Evolutionary conservation across 2,888 invertebrate genomes (phyloP).

Genomic region (Harpagoxenus sublaevis): DNA sequence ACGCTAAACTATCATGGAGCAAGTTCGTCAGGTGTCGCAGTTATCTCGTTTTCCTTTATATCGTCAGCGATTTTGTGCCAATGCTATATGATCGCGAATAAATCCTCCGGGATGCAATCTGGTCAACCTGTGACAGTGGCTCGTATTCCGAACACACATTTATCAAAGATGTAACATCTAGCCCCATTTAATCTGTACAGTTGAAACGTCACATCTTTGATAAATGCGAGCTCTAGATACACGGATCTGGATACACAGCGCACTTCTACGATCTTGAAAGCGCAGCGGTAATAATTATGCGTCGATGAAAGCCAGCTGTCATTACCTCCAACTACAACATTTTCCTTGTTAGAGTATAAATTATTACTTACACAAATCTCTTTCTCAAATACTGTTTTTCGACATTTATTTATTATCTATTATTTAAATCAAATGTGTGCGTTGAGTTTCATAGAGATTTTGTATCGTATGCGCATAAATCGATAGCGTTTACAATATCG

Average conservation of each 20-base stretch:
- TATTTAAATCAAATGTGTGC: neutral
- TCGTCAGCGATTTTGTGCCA: conserved; percentile 45
- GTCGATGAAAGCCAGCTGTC: conserved; percentile 29
- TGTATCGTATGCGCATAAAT: neutral
- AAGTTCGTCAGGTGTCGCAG: neutral
- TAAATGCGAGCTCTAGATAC: conserved; percentile 62
- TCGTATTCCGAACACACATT: conserved; percentile 60
- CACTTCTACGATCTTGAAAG: conserved; percentile 31
- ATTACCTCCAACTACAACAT: neutral
- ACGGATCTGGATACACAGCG: conserved; percentile 13
- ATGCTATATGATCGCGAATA: conserved; percentile 54
- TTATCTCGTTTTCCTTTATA: conserved; percentile 12
- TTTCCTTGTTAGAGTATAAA: neutral
- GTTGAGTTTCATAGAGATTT: neutral
- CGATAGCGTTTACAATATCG: conserved; percentile 8
- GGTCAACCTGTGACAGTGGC: conserved; percentile 58
- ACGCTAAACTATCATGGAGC: neutral
- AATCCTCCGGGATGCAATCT: conserved; percentile 55
- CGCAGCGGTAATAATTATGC: conserved; percentile 30
- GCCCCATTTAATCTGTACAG: conserved; percentile 65
- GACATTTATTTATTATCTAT: neutral
- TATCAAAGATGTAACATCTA: conserved; percentile 62
- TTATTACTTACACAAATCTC: conserved; percentile 11
- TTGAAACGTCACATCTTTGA: conserved; percentile 63
- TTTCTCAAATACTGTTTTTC: neutral